phyloP scores from a whole-genome alignment of 2,888 invertebrate species.

The Cosmopolites sordidus region DNA sequence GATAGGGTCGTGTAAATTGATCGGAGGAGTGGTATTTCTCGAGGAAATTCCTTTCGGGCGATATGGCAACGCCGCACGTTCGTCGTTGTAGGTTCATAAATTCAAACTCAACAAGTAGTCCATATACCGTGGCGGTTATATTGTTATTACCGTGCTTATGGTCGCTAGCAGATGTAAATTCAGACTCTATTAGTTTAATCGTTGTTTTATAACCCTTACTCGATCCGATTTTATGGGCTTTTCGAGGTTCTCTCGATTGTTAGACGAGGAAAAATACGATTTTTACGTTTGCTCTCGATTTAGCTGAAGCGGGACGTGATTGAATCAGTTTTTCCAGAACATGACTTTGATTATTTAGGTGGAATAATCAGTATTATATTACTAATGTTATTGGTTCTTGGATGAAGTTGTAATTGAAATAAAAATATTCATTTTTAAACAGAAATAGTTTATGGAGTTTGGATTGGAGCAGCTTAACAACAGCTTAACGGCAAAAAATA shows the following conservation, averaged over 20 bases:
- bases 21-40: background rate
- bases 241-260: background rate
- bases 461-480: too few relatives aligned
- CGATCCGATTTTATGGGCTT: slow-evolving; percentile 30
- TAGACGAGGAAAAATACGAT: too few relatives aligned
- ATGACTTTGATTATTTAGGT: too few relatives aligned
- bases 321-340: too few relatives aligned
- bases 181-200: slow-evolving; percentile 47
- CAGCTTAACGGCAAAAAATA: too few relatives aligned
- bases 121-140: slow-evolving; percentile 50
- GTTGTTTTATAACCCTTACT: slow-evolving; percentile 36
- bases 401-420: too few relatives aligned
- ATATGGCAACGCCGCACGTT: slow-evolving; percentile 39
- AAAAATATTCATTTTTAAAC: too few relatives aligned
- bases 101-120: slow-evolving; percentile 52
- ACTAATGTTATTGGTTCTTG: too few relatives aligned
- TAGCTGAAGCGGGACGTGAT: too few relatives aligned
- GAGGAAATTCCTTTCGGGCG: slow-evolving; percentile 10
- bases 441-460: too few relatives aligned
- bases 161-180: slow-evolving; percentile 50
- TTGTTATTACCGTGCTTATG: slow-evolving; percentile 52
- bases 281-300: too few relatives aligned
- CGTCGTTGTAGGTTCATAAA: slow-evolving; percentile 45
- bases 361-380: too few relatives aligned
- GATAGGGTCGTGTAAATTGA: background rate